phyloP scores from a whole-genome alignment of 2,113 vertebrate genomes.

The Fregetta grallaria region DNA sequence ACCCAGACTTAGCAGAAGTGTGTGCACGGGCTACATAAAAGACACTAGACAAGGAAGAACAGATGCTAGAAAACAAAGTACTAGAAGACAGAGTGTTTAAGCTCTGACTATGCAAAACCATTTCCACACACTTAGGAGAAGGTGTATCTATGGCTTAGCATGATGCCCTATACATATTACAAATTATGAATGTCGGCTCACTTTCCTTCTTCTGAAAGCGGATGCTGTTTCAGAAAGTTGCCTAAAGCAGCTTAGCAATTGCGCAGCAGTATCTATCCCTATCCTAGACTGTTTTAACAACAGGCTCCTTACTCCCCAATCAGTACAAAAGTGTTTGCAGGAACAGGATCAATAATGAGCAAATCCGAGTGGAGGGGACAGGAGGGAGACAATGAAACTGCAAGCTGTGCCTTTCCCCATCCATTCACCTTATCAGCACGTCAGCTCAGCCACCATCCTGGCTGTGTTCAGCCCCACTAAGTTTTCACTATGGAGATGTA shows the following conservation, averaged over 20 bases:
- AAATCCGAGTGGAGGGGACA: neutral
- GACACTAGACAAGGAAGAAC: neutral
- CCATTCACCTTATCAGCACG: conserved; percentile 6
- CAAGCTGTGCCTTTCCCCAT: conserved; percentile 14
- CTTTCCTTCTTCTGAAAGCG: neutral
- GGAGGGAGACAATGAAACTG: conserved; percentile 32
- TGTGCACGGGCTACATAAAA: neutral
- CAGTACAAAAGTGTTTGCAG: neutral
- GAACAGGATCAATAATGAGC: neutral
- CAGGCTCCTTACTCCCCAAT: neutral
- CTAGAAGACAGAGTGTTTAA: neutral
- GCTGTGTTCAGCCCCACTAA: neutral
- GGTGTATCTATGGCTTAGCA: neutral
- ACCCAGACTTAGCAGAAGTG: neutral
- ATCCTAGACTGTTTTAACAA: neutral
- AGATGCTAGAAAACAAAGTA: neutral
- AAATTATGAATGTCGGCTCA: neutral
- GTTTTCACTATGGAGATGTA: neutral
- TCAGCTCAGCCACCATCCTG: neutral
- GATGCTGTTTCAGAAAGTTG: neutral
- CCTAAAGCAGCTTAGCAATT: neutral
- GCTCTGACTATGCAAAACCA: neutral
- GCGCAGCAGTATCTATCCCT: neutral
- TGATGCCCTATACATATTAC: neutral
- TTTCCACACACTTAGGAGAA: neutral